Base-by-base conservation (phyloP, 2,113 vertebrate species). In the Puntigrus tetrazona region DNA sequence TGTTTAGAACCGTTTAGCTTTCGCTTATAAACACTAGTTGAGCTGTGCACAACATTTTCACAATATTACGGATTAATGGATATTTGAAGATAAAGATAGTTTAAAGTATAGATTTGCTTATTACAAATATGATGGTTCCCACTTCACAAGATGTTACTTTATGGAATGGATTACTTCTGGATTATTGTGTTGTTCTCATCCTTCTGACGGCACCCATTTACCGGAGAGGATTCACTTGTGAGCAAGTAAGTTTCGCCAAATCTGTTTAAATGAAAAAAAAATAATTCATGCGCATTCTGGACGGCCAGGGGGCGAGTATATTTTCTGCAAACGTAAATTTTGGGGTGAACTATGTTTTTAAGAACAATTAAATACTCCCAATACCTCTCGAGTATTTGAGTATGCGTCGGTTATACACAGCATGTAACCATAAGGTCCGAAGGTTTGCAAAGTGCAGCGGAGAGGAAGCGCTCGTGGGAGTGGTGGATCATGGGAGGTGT, bases 401-500 rank as follows among this genome's bases (percentile, higher is more conserved):
- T 57, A 10, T 55, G 6, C 13, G 10, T 22, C 29, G 67, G 9
- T n/a, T 14, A 45, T 31, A 81, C 76, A 34, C 89, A 90, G 85
- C 38, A 80, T 47, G 81, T 59, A 8, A 55, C 45, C 57, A 5
- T 7, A 57, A 69, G 27, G 76, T 69, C 55, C 52, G 43, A 80
- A 86, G 65, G 25, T 20, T 79, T 38, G 16, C 6, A 18, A 65
- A 55, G 50, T 61, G 31, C 31, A 59, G 3, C 5, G 70, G 57
- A 27, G 34, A 31, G 75, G 4, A 38, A 27, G 7, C 13, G 74
- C 2, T 29, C 11, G 75, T 75, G 52, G 50, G 63, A 88, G 73
- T 81, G 34, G n/a, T 47, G 78, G 43, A 81, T 83, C 34, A 41
- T 83, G 69, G 73, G 67, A 72, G 84, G 72, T 82, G 31, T 78